These are phyloP conservation scores for Phyllotreta cruciferae DNA, from an alignment of 2,888 invertebrate genomes.

Conservation along the genomic window DNA sequence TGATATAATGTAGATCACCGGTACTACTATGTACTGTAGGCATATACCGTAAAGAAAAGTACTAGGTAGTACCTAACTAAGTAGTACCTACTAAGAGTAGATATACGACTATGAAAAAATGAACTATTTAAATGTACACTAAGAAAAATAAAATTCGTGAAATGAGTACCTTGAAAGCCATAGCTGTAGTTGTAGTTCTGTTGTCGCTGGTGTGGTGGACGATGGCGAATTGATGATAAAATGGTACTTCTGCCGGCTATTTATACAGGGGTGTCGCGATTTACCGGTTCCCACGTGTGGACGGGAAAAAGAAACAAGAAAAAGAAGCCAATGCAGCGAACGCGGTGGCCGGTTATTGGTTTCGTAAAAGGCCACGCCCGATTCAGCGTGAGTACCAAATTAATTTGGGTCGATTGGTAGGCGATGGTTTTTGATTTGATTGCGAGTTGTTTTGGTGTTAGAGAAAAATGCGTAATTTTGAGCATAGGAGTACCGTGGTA, in stretches of 20 bases:
- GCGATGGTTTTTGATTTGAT: constrained; percentile 9
- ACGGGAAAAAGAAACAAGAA: constrained; percentile 6
- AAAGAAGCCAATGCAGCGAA: constrained; percentile 22
- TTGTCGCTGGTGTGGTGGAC: constrained; percentile 8
- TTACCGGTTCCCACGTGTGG: constrained; percentile 28
- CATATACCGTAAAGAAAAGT: no score
- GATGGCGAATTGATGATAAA: constrained; percentile 17
- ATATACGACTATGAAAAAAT: not conserved
- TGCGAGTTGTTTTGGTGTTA: not conserved
- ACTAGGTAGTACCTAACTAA: no score
- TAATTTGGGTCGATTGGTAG: no score
- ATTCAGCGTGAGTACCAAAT: constrained; percentile 8
- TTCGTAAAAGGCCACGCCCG: constrained; percentile 28
- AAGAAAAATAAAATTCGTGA: not conserved
- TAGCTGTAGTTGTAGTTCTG: constrained; percentile 17
- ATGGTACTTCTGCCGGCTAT: constrained; percentile 19
- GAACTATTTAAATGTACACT: constrained; percentile 3
- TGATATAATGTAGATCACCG: not conserved
- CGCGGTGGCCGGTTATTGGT: constrained; percentile 21
- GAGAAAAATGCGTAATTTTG: no score
- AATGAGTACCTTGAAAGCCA: constrained; percentile 31
- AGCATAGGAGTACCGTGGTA: no score
- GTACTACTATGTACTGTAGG: no score
- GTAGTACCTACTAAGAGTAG: no score
- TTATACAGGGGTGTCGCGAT: constrained; percentile 31